These are phyloP conservation scores for Choloepus didactylus DNA, from an alignment of 2,797 vertebrate genomes.

Conservation along the genomic window DNA sequence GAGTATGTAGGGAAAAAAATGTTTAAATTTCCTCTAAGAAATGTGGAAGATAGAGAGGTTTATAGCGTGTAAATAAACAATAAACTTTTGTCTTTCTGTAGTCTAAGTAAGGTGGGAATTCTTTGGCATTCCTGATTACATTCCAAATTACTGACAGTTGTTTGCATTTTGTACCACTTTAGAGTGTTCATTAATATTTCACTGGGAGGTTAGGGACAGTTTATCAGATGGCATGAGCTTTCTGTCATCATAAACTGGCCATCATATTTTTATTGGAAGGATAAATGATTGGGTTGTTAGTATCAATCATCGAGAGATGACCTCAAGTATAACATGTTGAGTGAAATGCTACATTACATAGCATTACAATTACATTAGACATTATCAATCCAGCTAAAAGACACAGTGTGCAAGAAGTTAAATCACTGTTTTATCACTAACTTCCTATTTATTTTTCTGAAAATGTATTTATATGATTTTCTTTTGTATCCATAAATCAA, in stretches of 20 bases:
- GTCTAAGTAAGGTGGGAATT: not conserved
- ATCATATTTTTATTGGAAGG: not conserved
- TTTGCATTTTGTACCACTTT: not conserved
- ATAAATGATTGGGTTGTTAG: not conserved
- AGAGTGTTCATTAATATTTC: not conserved
- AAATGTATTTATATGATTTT: not conserved
- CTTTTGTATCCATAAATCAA: not conserved
- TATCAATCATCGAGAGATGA: not conserved
- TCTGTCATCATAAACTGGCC: not conserved
- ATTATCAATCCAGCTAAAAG: not conserved
- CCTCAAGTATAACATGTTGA: not conserved
- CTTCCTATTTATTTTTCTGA: not conserved
- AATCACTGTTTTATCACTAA: not conserved
- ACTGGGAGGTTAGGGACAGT: not conserved
- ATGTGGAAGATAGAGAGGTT: not conserved
- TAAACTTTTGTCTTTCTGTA: not conserved
- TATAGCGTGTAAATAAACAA: not conserved
- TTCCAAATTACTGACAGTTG: not conserved
- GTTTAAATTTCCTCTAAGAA: not conserved
- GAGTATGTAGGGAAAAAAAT: not conserved
- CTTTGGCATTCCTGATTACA: not conserved
- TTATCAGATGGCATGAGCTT: not conserved
- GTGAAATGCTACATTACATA: not conserved
- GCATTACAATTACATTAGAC: not conserved
- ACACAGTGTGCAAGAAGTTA: not conserved